These are phyloP conservation scores for Panagrolaimus sp. DNA, from an alignment of 1,140 invertebrate genomes.

Conservation along the genomic window DNA sequence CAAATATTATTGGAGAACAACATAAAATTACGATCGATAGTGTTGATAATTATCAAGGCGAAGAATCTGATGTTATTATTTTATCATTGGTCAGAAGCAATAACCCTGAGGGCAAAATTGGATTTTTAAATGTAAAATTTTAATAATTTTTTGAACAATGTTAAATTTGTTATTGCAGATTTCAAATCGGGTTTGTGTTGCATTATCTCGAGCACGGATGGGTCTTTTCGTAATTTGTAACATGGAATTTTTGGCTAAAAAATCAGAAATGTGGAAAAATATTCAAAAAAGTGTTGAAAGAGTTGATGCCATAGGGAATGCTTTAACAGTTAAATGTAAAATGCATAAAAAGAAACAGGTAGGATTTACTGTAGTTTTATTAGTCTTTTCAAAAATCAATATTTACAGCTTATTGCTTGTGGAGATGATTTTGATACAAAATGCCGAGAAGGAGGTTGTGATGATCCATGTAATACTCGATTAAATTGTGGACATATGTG, in stretches of 20 bases:
- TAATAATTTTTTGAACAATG: neutral
- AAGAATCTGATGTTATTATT: conserved; percentile 77
- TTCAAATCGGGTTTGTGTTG: conserved; percentile 60
- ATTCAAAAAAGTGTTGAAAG: conserved; percentile 52
- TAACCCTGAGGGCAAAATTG: conserved; percentile 66
- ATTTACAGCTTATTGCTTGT: conserved; percentile 19
- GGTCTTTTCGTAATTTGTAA: conserved; percentile 71
- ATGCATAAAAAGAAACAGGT: conserved; percentile 59
- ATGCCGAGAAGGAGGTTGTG: conserved; percentile 32
- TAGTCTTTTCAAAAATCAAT: neutral
- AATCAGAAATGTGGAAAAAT: conserved; percentile 61
- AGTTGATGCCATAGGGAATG: conserved; percentile 28
- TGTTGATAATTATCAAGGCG: conserved; percentile 78
- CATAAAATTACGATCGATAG: conserved; percentile 64
- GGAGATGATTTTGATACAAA: conserved; percentile 33
- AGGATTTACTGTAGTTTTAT: conserved; percentile 22
- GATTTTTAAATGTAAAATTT: conserved; percentile 67
- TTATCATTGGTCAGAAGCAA: conserved; percentile 66
- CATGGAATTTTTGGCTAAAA: conserved; percentile 64
- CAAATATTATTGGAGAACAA: conserved; percentile 25
- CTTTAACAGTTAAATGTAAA: conserved; percentile 60
- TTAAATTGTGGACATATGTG: conserved; percentile 34
- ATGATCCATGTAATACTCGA: conserved; percentile 20
- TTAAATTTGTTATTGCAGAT: conserved; percentile 54
- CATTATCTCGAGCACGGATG: conserved; percentile 73